Conservation (phyloP, 2,113 vertebrate genomes). For the Rhineura floridana region DNA sequence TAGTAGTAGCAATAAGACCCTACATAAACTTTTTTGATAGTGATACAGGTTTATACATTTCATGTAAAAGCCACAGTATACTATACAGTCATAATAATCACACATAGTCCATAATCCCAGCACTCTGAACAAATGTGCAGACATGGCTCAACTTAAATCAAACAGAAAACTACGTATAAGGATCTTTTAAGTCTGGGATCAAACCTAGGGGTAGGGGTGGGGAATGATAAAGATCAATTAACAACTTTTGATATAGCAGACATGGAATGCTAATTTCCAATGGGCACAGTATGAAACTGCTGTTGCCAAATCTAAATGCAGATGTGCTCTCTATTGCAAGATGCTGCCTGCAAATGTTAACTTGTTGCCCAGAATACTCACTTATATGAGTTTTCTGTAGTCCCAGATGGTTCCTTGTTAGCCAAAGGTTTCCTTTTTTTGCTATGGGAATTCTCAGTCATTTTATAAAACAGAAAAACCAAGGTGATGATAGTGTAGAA, state of each 20-base stretch:
- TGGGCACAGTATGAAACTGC: neutral
- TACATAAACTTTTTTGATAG: neutral
- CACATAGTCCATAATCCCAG: neutral
- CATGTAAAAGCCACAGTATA: neutral
- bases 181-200: neutral
- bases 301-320: neutral
- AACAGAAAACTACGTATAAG: neutral
- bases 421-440: fast-evolving
- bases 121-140: neutral
- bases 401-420: neutral
- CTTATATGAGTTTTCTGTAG: slow-evolving; percentile 2
- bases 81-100: fast-evolving
- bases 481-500: neutral
- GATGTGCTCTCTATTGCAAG: neutral
- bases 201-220: neutral
- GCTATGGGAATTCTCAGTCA: neutral
- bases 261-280: neutral
- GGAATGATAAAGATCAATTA: neutral
- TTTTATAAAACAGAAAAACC: neutral
- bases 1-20: neutral
- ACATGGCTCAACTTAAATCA: neutral
- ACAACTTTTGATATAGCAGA: neutral
- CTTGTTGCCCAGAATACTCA: slow-evolving; percentile 10
- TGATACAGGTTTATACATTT: neutral
- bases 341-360: neutral